Evolutionary conservation across 2,888 invertebrate species (phyloP).

Genomic region (Campoplex capitator): DNA sequence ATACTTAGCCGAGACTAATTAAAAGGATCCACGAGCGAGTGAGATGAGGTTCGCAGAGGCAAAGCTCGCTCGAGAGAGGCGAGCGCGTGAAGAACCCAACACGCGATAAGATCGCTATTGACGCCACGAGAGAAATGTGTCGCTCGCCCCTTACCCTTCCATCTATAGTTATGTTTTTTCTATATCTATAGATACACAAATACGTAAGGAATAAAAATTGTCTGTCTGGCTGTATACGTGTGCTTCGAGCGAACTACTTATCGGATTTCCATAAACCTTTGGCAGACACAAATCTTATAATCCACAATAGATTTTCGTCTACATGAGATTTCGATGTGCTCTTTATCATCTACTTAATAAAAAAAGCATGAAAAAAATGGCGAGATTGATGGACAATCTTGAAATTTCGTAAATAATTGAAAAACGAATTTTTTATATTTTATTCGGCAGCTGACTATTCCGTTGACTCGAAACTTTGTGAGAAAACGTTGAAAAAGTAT

Average conservation of each 20-base stretch:
- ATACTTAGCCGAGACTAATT: slow-evolving; percentile 80
- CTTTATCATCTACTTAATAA: neutral
- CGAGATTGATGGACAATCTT: too few species aligned
- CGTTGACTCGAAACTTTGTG: too few species aligned
- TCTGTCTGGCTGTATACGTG: neutral
- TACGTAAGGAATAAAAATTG: neutral
- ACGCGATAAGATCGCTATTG: slow-evolving; percentile 77
- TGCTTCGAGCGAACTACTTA: neutral
- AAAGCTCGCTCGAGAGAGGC: slow-evolving; percentile 63
- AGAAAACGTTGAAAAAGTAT: too few species aligned
- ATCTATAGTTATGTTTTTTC: slow-evolving; percentile 22
- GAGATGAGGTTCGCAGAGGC: slow-evolving; percentile 50
- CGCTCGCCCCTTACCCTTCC: slow-evolving; percentile 49
- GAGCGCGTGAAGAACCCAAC: slow-evolving; percentile 69
- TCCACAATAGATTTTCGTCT: neutral
- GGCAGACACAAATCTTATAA: neutral
- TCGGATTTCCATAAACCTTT: neutral
- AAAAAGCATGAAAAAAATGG: too few species aligned
- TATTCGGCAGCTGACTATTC: too few species aligned
- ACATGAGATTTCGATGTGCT: neutral
- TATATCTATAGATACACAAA: neutral
- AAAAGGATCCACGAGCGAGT: slow-evolving; percentile 79
- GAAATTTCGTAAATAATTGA: too few species aligned
- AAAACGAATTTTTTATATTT: too few species aligned
- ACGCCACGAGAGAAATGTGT: slow-evolving; percentile 73